These are phyloP conservation scores for Drosophila baimaii DNA, from an alignment of 1,140 invertebrate genomes.

Conservation along the genomic window DNA sequence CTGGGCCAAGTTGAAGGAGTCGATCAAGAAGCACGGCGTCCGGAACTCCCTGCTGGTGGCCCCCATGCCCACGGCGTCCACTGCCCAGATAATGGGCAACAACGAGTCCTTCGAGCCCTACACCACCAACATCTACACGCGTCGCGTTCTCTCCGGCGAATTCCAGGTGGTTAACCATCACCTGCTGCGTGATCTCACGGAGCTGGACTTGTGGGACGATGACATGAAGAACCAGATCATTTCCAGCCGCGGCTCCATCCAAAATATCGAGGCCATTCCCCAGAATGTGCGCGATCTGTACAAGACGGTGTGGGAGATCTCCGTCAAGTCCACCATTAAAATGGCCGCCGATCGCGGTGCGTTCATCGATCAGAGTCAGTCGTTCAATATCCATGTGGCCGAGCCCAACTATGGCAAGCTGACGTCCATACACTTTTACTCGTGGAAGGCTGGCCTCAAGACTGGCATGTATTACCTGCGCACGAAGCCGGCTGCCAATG, in stretches of 20 bases:
- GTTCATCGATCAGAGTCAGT: slow-evolving; percentile 99
- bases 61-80: slow-evolving; percentile 99
- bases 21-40: slow-evolving; percentile 95
- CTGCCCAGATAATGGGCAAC: slow-evolving; percentile 99
- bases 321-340: slow-evolving; percentile 96
- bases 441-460: slow-evolving; percentile 98
- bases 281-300: slow-evolving; percentile 95
- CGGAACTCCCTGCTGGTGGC: slow-evolving; percentile 97
- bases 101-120: slow-evolving; percentile 99
- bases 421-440: slow-evolving; percentile 99
- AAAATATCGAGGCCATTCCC: slow-evolving; percentile 95
- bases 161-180: slow-evolving; percentile 98
- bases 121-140: slow-evolving; percentile 98
- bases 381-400: slow-evolving; percentile 98
- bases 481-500: slow-evolving; percentile 97
- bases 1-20: slow-evolving; percentile 93
- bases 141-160: slow-evolving; percentile 96
- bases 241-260: slow-evolving; percentile 96
- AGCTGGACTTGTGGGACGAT: slow-evolving; percentile 96
- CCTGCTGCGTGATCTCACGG: slow-evolving; percentile 96
- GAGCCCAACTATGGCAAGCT: slow-evolving; percentile 96
- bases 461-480: slow-evolving; percentile 99
- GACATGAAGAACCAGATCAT: slow-evolving; percentile 99
- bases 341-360: slow-evolving; percentile 99
- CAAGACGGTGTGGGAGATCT: slow-evolving; percentile 99